A percentile compares a stretch with the other conserved stretches of the same genome.
These are phyloP conservation scores for Alectura lathami DNA, from an alignment of 2,113 vertebrate species.

Conservation along the genomic window DNA sequence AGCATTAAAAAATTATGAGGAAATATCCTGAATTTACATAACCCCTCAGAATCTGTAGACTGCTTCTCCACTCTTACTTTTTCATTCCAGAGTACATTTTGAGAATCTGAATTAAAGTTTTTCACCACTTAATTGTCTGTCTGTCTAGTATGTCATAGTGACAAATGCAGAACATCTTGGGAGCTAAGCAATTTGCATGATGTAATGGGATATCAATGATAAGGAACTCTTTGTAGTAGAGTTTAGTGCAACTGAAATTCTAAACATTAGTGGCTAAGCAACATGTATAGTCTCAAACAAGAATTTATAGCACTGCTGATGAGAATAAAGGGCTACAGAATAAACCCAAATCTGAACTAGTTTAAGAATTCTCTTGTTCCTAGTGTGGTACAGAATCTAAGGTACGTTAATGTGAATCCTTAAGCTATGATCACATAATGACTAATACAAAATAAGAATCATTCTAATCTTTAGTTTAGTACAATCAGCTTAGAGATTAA, in stretches of 20 bases:
- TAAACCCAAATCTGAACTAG: not conserved
- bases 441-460: constrained; percentile 62
- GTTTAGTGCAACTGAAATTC: not conserved
- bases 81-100: constrained; percentile 7
- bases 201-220: constrained; percentile 1
- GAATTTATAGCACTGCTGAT: not conserved
- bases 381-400: not conserved
- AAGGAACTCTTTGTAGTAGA: not conserved
- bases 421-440: constrained; percentile 46
- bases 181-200: constrained; percentile 20
- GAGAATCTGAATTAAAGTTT: constrained; percentile 27
- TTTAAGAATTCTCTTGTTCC: not conserved
- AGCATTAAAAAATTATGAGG: not conserved
- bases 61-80: not conserved
- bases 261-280: not conserved
- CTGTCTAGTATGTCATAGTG: not conserved
- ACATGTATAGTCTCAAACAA: not conserved
- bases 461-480: constrained; percentile 38
- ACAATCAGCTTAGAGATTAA: constrained; percentile 32
- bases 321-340: not conserved
- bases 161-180: constrained; percentile 4
- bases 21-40: not conserved
- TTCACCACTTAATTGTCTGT: constrained; percentile 26
- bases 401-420: constrained; percentile 14
- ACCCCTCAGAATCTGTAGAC: not conserved